phyloP scores from a whole-genome alignment of 2,797 vertebrate genomes.

The Cyclopterus lumpus region DNA sequence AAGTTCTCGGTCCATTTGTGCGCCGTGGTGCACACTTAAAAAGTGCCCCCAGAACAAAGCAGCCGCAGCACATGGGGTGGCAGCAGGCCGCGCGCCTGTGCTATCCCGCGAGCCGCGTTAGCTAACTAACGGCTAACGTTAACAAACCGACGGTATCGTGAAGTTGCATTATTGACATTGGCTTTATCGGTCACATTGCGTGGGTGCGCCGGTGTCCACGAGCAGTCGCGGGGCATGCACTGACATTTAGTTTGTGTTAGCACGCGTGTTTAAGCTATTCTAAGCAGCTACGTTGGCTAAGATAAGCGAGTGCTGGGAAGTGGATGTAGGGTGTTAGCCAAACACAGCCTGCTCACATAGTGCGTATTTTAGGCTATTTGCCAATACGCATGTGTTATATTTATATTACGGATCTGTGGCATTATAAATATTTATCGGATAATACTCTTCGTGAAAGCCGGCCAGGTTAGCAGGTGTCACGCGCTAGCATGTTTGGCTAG shows the following conservation, averaged over 20 bases:
- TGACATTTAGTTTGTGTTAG: not conserved
- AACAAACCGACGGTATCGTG: not conserved
- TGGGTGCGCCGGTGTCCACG: not conserved
- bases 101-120: constrained; percentile 49
- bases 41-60: constrained; percentile 91
- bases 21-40: constrained; percentile 41
- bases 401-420: fast-evolving
- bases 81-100: constrained; percentile 78
- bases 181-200: fast-evolving
- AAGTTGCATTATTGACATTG: not conserved
- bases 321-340: constrained; percentile 16
- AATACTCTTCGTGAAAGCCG: not conserved
- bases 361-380: not conserved
- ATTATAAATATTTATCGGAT: too few relatives aligned
- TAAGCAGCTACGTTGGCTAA: constrained; percentile 39
- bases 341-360: not conserved
- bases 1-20: constrained; percentile 37
- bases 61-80: constrained; percentile 83
- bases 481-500: constrained; percentile 51
- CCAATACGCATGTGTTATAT: fast-evolving
- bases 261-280: not conserved
- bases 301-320: constrained; percentile 16
- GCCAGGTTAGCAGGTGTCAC: not conserved
- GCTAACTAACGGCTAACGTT: constrained; percentile 56
- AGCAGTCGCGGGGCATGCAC: not conserved